A percentile compares a stretch with the other conserved stretches of the same genome.
These are phyloP conservation scores for Tenrec ecaudatus DNA, from an alignment of 2,113 vertebrate species.

Conservation along the genomic window DNA sequence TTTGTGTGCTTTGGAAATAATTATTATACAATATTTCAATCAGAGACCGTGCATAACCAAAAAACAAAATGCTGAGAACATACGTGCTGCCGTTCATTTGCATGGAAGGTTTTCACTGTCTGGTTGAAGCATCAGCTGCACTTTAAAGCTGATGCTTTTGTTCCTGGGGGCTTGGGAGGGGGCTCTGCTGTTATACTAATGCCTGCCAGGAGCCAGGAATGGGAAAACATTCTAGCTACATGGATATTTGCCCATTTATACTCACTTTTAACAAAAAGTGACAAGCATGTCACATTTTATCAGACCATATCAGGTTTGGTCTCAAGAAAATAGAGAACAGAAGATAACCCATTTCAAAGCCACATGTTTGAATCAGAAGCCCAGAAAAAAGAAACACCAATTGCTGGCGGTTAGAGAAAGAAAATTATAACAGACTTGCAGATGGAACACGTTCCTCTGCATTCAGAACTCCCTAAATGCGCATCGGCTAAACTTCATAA, in stretches of 20 bases:
- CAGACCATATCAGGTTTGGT: conserved; percentile 65
- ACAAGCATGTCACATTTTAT: conserved; percentile 81
- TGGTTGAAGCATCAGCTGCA: not conserved
- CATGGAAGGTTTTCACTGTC: conserved; percentile 2
- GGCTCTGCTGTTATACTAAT: conserved; percentile 53
- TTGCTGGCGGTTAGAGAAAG: conserved; percentile 17
- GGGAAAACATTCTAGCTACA: conserved; percentile 68
- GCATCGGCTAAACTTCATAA: not conserved
- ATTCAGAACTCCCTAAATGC: not conserved
- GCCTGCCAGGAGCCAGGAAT: conserved; percentile 58
- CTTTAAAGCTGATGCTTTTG: conserved; percentile 30
- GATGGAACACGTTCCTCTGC: not conserved
- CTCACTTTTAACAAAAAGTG: conserved; percentile 81
- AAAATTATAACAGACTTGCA: conserved; percentile 9
- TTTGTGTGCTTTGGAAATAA: conserved; percentile 59
- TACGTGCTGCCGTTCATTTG: conserved; percentile 9
- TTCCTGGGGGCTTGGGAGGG: no score
- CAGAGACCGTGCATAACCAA: not conserved
- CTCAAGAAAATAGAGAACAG: conserved; percentile 66
- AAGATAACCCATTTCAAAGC: conserved; percentile 67
- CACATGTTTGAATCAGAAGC: conserved; percentile 39
- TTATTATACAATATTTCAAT: conserved; percentile 38
- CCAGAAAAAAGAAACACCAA: conserved; percentile 15
- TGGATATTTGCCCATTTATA: conserved; percentile 78
- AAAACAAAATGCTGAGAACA: not conserved